Evolutionary conservation across 1,140 invertebrate species (phyloP).

Genomic region (Antheraea mylitta): DNA sequence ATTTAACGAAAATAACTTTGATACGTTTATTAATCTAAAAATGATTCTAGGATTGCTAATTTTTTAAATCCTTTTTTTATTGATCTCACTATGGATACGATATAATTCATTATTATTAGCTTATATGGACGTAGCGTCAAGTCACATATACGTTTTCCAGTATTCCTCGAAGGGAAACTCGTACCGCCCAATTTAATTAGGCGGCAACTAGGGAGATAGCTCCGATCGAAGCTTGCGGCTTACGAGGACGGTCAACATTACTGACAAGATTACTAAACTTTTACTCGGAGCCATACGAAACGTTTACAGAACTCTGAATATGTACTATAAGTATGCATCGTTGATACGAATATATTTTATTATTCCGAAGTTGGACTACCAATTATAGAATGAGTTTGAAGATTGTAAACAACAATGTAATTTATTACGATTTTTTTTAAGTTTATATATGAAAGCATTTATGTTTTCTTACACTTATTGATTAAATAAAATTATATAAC

Average conservation of each 20-base stretch:
- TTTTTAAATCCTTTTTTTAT: too few relatives aligned
- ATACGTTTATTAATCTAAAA: too few relatives aligned
- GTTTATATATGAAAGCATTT: too few relatives aligned
- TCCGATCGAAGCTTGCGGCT: slow-evolving; percentile 51
- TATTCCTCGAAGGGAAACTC: slow-evolving; percentile 26
- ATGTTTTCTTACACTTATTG: too few relatives aligned
- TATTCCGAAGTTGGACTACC: neutral
- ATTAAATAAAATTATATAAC: too few relatives aligned
- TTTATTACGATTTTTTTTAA: slow-evolving; percentile 44
- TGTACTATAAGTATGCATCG: neutral
- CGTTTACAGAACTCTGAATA: slow-evolving; percentile 7
- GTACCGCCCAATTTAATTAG: slow-evolving; percentile 52
- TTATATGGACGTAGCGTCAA: neutral
- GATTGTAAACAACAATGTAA: slow-evolving; percentile 31
- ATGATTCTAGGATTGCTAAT: too few relatives aligned
- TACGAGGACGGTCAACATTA: slow-evolving; percentile 35
- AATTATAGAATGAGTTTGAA: slow-evolving; percentile 15
- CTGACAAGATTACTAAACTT: slow-evolving; percentile 53
- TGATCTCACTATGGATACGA: too few relatives aligned
- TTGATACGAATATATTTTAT: neutral
- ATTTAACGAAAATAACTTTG: too few relatives aligned
- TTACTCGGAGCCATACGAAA: slow-evolving; percentile 25
- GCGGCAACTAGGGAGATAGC: slow-evolving; percentile 40
- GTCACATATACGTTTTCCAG: slow-evolving; percentile 28
- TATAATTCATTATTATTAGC: too few relatives aligned